Conservation (phyloP, 2,797 vertebrate genomes). For the Gobio occitaniae region DNA sequence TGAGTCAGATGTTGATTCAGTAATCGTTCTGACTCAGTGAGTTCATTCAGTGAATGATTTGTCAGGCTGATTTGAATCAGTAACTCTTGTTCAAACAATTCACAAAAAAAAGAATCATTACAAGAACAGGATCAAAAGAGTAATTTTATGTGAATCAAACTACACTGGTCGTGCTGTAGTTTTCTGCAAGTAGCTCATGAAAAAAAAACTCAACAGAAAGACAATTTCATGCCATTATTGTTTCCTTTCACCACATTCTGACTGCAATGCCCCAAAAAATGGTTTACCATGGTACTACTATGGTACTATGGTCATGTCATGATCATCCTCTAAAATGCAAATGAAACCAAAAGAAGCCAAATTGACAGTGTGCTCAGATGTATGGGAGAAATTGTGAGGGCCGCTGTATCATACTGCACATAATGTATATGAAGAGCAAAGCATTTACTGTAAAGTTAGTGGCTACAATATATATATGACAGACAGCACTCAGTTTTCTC, state of each 20-base stretch:
- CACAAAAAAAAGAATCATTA: neutral
- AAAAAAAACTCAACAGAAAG: neutral
- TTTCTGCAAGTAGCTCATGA: neutral
- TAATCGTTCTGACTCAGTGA: neutral
- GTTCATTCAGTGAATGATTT: neutral
- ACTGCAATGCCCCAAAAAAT: neutral
- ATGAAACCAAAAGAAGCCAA: constrained; percentile 53
- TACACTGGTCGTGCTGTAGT: neutral
- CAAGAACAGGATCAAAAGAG: neutral
- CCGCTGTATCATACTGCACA: constrained; percentile 35
- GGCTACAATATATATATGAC: constrained; percentile 40
- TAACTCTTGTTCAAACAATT: neutral
- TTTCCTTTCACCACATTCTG: neutral
- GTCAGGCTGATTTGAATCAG: neutral
- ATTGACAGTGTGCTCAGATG: constrained; percentile 49
- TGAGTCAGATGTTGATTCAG: neutral
- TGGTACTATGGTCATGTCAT: neutral
- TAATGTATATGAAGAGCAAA: constrained; percentile 35
- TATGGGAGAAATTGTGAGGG: constrained; percentile 13
- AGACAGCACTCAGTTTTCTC: constrained; percentile 19
- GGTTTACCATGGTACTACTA: neutral
- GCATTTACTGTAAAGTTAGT: constrained; percentile 48
- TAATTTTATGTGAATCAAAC: neutral
- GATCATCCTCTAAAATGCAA: neutral
- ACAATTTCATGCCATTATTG: neutral